Conservation (phyloP, 1,140 invertebrate genomes). For the Trichonephila clavipes region DNA sequence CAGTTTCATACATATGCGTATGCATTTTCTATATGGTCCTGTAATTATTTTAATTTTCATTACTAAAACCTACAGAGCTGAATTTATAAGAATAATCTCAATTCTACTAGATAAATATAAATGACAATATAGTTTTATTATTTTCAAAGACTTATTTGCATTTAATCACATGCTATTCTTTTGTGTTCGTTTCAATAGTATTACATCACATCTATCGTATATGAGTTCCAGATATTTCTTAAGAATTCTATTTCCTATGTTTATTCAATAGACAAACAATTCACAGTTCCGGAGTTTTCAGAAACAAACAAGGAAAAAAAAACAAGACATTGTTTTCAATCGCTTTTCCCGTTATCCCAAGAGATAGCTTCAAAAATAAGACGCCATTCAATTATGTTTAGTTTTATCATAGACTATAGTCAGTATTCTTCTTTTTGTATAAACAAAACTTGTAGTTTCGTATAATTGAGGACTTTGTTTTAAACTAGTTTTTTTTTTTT, state of each 20-base stretch:
- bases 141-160: too few species aligned
- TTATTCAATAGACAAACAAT: neutral
- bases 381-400: neutral
- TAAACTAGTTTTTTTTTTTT: too few species aligned
- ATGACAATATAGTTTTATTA: too few species aligned
- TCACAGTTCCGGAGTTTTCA: neutral
- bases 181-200: too few species aligned
- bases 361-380: neutral
- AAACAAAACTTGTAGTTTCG: neutral
- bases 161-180: too few species aligned
- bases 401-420: neutral
- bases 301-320: neutral
- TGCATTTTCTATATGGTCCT: too few species aligned
- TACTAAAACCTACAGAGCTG: too few species aligned
- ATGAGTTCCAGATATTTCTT: neutral
- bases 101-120: too few species aligned
- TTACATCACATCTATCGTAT: too few species aligned
- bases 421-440: neutral
- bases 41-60: too few species aligned
- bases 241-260: neutral
- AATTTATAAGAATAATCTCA: too few species aligned
- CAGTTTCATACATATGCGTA: too few species aligned
- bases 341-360: neutral
- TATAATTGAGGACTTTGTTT: neutral
- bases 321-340: neutral